These are phyloP conservation scores for Percina caprodes DNA, from an alignment of 2,113 vertebrate genomes.

Conservation along the genomic window DNA sequence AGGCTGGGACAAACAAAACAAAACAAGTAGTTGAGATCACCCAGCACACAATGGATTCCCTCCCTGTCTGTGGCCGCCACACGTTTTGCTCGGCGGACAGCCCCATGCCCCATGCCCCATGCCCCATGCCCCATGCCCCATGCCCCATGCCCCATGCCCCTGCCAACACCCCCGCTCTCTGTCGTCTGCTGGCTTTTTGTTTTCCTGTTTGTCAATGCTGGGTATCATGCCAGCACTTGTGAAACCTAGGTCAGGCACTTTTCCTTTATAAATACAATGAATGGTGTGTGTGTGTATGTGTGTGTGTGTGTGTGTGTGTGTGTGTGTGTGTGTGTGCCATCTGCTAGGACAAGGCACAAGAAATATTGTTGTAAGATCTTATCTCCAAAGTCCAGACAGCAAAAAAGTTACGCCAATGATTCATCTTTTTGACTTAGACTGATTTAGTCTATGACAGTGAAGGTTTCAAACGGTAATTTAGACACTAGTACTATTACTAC, in stretches of 20 bases:
- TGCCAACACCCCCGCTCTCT: conserved; percentile 9
- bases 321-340: conserved; percentile 15
- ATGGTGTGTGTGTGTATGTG: not conserved
- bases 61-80: conserved; percentile 31
- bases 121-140: conserved; percentile 18
- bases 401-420: not conserved
- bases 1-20: conserved; percentile 57
- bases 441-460: not conserved
- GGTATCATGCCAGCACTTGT: conserved; percentile 12
- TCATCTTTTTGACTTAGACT: not conserved
- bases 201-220: conserved; percentile 25
- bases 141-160: conserved; percentile 1
- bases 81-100: conserved; percentile 58
- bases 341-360: conserved; percentile 15
- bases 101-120: not conserved
- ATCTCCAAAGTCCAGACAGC: not conserved
- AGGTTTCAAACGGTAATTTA: not conserved
- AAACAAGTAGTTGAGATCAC: conserved; percentile 72
- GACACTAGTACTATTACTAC: no score
- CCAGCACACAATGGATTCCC: conserved; percentile 63
- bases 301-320: conserved; percentile 3
- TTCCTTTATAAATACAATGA: conserved; percentile 14
- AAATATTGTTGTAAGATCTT: not conserved
- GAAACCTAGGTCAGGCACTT: conserved; percentile 27
- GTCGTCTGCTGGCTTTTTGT: conserved; percentile 40